A percentile compares a stretch with the other conserved stretches of the same genome.
Conservation (phyloP, 2,888 invertebrate genomes). For the Drosophila leonis region DNA sequence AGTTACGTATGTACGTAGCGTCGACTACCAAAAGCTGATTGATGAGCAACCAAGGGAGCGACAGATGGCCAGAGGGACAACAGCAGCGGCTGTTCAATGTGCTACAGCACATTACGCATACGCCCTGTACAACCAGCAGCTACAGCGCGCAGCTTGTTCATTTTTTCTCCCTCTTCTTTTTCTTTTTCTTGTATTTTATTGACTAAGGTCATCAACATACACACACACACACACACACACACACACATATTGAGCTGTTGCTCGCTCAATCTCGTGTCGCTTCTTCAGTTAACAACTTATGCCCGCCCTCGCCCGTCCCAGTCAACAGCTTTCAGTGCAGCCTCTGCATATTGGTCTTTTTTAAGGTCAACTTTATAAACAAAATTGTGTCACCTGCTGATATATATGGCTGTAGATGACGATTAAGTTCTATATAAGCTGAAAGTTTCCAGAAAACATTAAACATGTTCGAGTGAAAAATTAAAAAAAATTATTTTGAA, state of each 20-base stretch:
- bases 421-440: slow-evolving; percentile 8
- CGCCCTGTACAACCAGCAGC: slow-evolving; percentile 29
- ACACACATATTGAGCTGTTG: slow-evolving; percentile 29
- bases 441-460: not conserved
- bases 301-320: slow-evolving; percentile 20
- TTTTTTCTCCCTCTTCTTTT: not conserved
- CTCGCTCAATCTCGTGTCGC: slow-evolving; percentile 56
- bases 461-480: not conserved
- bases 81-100: slow-evolving; percentile 8
- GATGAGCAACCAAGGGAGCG: slow-evolving; percentile 28
- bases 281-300: slow-evolving; percentile 67
- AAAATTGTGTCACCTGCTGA: slow-evolving; percentile 56
- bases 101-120: slow-evolving; percentile 46
- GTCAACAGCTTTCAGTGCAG: slow-evolving; percentile 9
- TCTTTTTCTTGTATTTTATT: slow-evolving; percentile 53
- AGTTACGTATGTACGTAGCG: slow-evolving; percentile 10
- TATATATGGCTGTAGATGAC: slow-evolving; percentile 5
- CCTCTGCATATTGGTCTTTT: slow-evolving; percentile 32
- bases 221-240: slow-evolving; percentile 14
- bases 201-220: slow-evolving; percentile 80
- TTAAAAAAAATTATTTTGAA: not conserved
- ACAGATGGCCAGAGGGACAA: not conserved
- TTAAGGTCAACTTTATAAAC: slow-evolving; percentile 70
- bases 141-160: slow-evolving; percentile 8
- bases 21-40: slow-evolving; percentile 19